phyloP scores from a whole-genome alignment of 2,113 vertebrate genomes.

The Balaeniceps rex region DNA sequence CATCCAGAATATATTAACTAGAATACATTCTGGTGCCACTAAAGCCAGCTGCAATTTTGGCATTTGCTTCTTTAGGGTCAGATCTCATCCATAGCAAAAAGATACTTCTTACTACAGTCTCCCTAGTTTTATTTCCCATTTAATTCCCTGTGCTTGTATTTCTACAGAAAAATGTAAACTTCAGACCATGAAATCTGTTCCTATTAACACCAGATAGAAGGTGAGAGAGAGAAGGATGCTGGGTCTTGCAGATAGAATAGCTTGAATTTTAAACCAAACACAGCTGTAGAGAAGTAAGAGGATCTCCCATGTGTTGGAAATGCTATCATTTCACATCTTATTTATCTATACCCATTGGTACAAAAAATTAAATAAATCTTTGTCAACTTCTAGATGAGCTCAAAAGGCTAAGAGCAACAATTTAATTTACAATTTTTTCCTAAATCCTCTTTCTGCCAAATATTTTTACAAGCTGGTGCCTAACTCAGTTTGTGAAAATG shows the following conservation, averaged over 20 bases:
- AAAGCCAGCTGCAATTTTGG: background rate
- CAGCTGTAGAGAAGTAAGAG: background rate
- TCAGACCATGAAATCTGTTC: background rate
- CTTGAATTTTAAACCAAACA: background rate
- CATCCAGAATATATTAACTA: background rate
- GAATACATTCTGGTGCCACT: background rate
- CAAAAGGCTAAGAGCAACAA: background rate
- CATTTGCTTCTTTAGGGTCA: background rate
- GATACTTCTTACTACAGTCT: background rate
- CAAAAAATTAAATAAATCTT: background rate
- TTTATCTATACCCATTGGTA: background rate
- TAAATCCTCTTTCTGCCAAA: background rate
- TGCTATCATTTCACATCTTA: background rate
- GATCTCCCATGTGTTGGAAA: background rate
- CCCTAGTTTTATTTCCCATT: background rate
- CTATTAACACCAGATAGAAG: background rate
- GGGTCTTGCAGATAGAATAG: background rate
- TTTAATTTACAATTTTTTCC: background rate
- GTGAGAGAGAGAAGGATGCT: background rate
- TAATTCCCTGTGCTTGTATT: background rate
- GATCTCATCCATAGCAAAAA: background rate
- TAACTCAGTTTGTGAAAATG: conserved; percentile 2
- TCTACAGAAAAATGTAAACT: background rate
- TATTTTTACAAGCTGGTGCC: background rate
- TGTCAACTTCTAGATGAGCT: background rate